Conservation (phyloP, 2,113 vertebrate genomes). For the Ardeotis arabs region DNA sequence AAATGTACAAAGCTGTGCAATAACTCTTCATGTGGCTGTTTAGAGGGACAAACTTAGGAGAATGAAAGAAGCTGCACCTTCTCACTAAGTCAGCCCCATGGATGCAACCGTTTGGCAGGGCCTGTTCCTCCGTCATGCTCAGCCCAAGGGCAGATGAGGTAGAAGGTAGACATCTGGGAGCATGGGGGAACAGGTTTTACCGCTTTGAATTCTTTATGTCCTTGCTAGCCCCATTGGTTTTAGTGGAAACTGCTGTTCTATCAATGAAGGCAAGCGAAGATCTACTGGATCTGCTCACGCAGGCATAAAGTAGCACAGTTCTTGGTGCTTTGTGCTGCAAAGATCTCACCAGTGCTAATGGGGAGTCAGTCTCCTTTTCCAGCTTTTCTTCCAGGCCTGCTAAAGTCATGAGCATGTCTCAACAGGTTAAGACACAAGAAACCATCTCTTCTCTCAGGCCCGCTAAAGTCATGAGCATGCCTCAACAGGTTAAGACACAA, state of each 20-base stretch:
- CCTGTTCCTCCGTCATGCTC: neutral
- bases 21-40: neutral
- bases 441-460: neutral
- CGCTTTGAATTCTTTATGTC: neutral
- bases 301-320: neutral
- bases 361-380: neutral
- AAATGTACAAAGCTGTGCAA: neutral
- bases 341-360: neutral
- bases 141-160: neutral
- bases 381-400: neutral
- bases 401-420: neutral
- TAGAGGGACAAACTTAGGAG: neutral
- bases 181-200: neutral
- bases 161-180: neutral
- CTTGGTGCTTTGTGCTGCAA: neutral
- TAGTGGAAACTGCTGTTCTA: neutral
- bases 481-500: neutral
- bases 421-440: neutral
- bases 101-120: accelerated
- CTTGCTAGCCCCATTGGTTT: neutral
- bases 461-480: neutral
- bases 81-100: accelerated
- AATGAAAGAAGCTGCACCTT: neutral
- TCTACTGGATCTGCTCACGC: neutral
- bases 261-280: neutral